phyloP scores from a whole-genome alignment of 1,140 invertebrate species.

The Homalodisca vitripennis region DNA sequence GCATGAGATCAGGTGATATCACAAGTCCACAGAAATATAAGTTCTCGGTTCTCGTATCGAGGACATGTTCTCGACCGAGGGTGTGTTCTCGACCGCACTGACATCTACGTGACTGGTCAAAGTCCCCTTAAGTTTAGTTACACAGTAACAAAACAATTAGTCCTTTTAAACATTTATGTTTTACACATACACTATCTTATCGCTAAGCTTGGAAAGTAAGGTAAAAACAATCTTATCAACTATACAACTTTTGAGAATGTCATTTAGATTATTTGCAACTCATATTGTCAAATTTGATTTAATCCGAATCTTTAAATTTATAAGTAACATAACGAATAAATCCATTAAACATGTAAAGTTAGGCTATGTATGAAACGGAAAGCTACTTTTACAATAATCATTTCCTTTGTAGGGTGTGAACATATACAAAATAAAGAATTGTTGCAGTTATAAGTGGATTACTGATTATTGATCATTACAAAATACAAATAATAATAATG shows the following conservation, averaged over 20 bases:
- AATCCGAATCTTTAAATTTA: too few relatives aligned
- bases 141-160: constrained; percentile 4
- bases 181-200: background rate
- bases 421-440: too few relatives aligned
- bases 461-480: too few relatives aligned
- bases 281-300: constrained; percentile 8
- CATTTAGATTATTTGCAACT: background rate
- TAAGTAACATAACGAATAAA: too few relatives aligned
- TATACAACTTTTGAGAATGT: too few relatives aligned
- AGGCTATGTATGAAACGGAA: too few relatives aligned
- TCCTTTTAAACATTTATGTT: background rate
- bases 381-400: too few relatives aligned
- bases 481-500: too few relatives aligned
- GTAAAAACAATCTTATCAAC: background rate
- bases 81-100: background rate
- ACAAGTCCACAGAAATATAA: constrained; percentile 11
- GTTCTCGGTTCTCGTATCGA: background rate
- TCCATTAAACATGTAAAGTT: too few relatives aligned
- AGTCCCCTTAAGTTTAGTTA: background rate
- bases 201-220: constrained; percentile 10
- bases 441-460: too few relatives aligned
- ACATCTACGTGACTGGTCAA: background rate
- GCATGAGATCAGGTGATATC: background rate
- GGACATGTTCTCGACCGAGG: background rate
- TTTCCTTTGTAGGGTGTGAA: too few relatives aligned